Evolutionary conservation across 2,888 invertebrate species (phyloP), one percentile per base, ranked within the genome.

Genomic region (Orgyia antiqua): DNA sequence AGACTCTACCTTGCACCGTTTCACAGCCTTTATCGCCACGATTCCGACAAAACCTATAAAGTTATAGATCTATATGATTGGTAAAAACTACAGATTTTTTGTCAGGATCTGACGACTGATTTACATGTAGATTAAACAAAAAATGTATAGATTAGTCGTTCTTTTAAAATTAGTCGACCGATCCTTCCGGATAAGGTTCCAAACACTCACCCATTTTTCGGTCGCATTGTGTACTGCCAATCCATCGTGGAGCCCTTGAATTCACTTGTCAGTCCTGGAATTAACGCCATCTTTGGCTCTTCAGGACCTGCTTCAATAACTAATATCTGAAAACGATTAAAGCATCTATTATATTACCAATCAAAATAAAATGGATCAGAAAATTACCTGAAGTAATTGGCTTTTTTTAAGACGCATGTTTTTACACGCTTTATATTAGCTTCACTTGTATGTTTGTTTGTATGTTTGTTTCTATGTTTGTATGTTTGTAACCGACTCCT

Each of bases 171-270:
- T 32, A 34, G 30, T 52, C 35, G 43, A 52, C 47, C 42, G 51
- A 55, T 57, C 52, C 45, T 10, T 7, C 7, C 15, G 17, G 2
- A 23, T 5, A 10, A 12, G 4, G 2, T 4, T n/a, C n/a, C n/a
- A n/a, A n/a, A 23, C 10, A 10, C 67, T 62, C 55, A 84, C 84
- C 84, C 78, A 47, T 68, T 78, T 34, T 75, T 84, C 1, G 84
- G 83, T 30, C 84, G 53, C 84, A 83, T 84, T 6, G 55, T 41
- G 41, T 71, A 83, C 42, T 78, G 74, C 83, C 84, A 84, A 41
- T 84, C 84, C 3, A 84, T 31, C 4, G 65, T 45, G 0, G 84
- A 84, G 0, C 78, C 83, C 27, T 59, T 71, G 40, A 83, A 83
- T 50, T 84, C 84, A 33, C 73, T 82, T 1, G 84, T 82, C 4